A percentile compares a stretch with the other conserved stretches of the same genome.
These are phyloP conservation scores for Pseudococcus jackbeardsleyi DNA, from an alignment of 2,888 invertebrate species.

Conservation along the genomic window DNA sequence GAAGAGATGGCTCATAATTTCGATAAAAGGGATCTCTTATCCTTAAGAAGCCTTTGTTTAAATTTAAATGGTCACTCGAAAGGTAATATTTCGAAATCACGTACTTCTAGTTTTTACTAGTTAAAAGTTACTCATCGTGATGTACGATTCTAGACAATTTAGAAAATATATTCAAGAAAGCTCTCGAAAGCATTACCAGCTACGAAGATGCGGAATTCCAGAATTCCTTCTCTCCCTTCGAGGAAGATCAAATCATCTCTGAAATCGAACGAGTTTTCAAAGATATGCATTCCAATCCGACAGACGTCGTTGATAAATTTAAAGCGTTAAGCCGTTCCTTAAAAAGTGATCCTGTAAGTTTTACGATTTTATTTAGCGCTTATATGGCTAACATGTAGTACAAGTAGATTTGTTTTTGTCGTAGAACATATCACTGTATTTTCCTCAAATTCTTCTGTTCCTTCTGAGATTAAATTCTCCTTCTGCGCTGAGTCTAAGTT, in stretches of 20 bases:
- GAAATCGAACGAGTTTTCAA: background rate
- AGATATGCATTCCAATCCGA: constrained; percentile 22
- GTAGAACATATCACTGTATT: constrained; percentile 16
- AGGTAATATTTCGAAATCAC: background rate
- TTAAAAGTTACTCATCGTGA: too few relatives aligned
- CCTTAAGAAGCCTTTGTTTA: background rate
- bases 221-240: constrained; percentile 58
- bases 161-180: constrained; percentile 7
- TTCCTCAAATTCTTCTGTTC: constrained; percentile 26
- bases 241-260: constrained; percentile 24
- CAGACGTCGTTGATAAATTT: constrained; percentile 31
- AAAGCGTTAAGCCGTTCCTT: constrained; percentile 38
- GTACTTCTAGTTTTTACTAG: too few relatives aligned
- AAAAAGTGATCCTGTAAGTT: constrained; percentile 21
- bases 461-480: constrained; percentile 5
- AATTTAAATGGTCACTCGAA: background rate
- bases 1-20: background rate
- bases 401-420: background rate
- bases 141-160: constrained; percentile 16
- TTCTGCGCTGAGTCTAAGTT: background rate
- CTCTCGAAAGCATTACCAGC: background rate
- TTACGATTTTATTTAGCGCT: background rate
- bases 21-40: background rate
- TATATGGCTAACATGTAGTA: too few relatives aligned
- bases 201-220: constrained; percentile 59